phyloP scores from a whole-genome alignment of 2,888 invertebrate species.

The Pandemis cinnamomeana region DNA sequence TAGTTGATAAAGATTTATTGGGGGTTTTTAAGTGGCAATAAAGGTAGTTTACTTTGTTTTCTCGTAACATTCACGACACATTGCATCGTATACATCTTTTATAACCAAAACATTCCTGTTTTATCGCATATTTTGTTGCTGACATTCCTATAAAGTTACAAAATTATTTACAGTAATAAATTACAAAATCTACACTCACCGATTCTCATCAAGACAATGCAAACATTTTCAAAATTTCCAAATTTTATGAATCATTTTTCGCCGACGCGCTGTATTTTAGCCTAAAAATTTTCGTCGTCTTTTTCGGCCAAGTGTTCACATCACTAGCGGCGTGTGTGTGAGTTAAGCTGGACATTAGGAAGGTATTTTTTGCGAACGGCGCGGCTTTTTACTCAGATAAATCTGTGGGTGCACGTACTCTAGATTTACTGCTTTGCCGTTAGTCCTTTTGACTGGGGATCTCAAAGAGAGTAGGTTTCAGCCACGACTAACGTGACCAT shows the following conservation, averaged over 20 bases:
- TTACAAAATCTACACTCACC: too few species aligned
- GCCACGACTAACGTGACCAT: neutral
- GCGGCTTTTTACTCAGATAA: constrained; percentile 34
- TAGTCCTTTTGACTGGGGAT: constrained; percentile 7
- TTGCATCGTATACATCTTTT: neutral
- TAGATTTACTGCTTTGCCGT: constrained; percentile 34
- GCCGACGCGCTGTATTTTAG: neutral
- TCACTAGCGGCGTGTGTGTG: constrained; percentile 24
- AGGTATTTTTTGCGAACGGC: constrained; percentile 33
- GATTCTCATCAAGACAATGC: too few species aligned
- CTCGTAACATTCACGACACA: neutral
- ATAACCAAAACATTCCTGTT: neutral
- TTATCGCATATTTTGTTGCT: neutral
- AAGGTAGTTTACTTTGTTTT: neutral
- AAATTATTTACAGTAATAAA: too few species aligned
- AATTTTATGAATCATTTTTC: neutral
- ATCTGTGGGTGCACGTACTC: constrained; percentile 14
- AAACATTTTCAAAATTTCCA: too few species aligned
- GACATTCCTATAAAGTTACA: too few species aligned
- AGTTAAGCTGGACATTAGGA: constrained; percentile 37
- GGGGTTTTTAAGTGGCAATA: neutral
- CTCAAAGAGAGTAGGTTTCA: neutral
- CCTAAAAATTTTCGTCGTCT: neutral
- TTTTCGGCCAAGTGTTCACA: constrained; percentile 8
- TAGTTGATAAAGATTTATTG: neutral